phyloP scores from a whole-genome alignment of 2,888 invertebrate species.

The Campopleginae sp. region DNA sequence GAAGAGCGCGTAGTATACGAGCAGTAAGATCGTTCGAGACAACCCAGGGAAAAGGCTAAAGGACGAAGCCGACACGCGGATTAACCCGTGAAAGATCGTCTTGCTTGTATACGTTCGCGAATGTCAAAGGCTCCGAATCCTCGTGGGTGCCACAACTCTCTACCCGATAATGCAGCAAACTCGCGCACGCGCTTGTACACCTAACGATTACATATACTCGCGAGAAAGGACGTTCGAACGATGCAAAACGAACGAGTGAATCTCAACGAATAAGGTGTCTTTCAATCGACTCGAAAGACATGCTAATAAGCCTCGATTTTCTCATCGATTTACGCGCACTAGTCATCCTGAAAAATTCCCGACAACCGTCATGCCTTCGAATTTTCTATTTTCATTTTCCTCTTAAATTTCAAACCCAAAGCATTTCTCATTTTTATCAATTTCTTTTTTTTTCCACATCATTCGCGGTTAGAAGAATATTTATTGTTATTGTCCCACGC shows the following conservation, averaged over 20 bases:
- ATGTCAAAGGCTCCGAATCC: constrained; percentile 54
- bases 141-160: constrained; percentile 36
- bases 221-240: constrained; percentile 19
- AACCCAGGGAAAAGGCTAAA: constrained; percentile 60
- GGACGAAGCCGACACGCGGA: constrained; percentile 63
- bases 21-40: constrained; percentile 58
- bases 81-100: constrained; percentile 56
- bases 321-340: constrained; percentile 35
- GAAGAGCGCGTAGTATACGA: constrained; percentile 48
- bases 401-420: neutral
- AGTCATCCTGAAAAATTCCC: constrained; percentile 7
- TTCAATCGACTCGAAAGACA: constrained; percentile 51
- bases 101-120: constrained; percentile 27
- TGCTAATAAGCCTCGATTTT: constrained; percentile 51
- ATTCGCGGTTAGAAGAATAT: neutral
- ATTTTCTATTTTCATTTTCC: no score
- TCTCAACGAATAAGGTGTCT: constrained; percentile 25
- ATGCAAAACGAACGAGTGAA: constrained; percentile 22
- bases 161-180: constrained; percentile 31
- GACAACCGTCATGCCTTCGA: neutral
- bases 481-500: constrained; percentile 37
- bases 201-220: constrained; percentile 48
- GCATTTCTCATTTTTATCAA: constrained; percentile 14
- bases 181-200: constrained; percentile 40
- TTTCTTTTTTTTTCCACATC: constrained; percentile 6